Base-by-base conservation (phyloP, 2,797 vertebrate genomes). In the Gila robusta region DNA sequence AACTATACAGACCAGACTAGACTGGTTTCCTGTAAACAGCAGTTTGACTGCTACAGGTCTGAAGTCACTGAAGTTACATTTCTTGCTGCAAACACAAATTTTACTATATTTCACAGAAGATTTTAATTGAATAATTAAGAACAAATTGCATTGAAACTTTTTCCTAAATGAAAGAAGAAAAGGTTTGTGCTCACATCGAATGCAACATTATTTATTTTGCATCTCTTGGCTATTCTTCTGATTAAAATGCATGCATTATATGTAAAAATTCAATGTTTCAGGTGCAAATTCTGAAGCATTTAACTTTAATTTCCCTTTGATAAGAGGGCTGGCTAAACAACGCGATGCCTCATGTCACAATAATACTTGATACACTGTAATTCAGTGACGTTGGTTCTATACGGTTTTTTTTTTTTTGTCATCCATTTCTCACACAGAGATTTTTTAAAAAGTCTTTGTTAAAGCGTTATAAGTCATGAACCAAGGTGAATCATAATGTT, bases 21-120 rank as follows among this genome's bases (percentile, higher is more conserved):
- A 21, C 7, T n/a, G 12, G 19, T 41, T 83, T 83, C 70, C 81
- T 83, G 71, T 73, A 16, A 19, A 49, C 62, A 23, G 35, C 32
- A 72, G 52, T 64, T 23, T 21, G 52, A 72, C 21, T 44, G 10
- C 10, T 49, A 23, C 21, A 39, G 4, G 21, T 7, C 54, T 4
- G 21, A 74, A 59, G 32, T 76, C 32, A 49, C 9, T 47, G 44
- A 12, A 66, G 39, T 19, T 19, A 3, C 28, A 17, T 66, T 32
- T 66, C 28, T 32, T 66, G 28, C 62, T 26, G 17, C 37, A 37
- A 56, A 62, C 12, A 16, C 35, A 26, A 59, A 59, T 6, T 77
- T 21, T 56, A 39, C 21, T 59, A 16, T 37, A 78, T 17, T 78
- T 39, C 74, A 37, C 11, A 16, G 28, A 59, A n/a, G 23, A 39